Conservation (phyloP, 2,797 vertebrate genomes). For the Labeo calbasu region DNA sequence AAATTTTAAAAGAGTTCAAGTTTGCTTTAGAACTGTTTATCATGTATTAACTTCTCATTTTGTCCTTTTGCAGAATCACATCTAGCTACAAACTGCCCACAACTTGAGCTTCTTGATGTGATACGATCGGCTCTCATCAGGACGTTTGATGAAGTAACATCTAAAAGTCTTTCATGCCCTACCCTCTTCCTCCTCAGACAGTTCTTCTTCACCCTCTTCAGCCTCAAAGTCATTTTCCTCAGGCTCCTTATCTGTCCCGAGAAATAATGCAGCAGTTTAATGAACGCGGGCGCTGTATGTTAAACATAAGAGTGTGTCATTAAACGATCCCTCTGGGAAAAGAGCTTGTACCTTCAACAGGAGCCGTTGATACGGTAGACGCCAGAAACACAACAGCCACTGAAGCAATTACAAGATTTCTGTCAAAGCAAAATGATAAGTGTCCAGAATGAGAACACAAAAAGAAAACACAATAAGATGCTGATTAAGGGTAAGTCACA, state of each 20-base stretch:
- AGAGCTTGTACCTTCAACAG: constrained; percentile 75
- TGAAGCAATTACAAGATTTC: constrained; percentile 74
- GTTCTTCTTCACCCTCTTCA: constrained; percentile 76
- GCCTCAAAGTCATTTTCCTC: constrained; percentile 73
- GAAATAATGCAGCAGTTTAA: neutral
- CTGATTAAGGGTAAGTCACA: neutral
- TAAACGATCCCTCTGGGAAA: constrained; percentile 27
- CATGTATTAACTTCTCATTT: neutral
- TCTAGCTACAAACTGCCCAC: neutral
- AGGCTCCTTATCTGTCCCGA: constrained; percentile 75
- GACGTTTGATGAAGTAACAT: neutral
- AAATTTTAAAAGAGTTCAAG: constrained; percentile 1
- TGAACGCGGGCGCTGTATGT: neutral
- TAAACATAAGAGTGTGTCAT: constrained; percentile 26
- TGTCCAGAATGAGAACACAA: neutral
- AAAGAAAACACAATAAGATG: neutral
- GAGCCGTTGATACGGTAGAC: constrained; percentile 68
- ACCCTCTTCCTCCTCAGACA: constrained; percentile 83
- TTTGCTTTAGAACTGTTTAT: neutral
- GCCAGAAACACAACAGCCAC: constrained; percentile 68
- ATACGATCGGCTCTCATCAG: neutral
- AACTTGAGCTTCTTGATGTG: neutral
- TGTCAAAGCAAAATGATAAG: constrained; percentile 57
- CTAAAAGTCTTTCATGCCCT: constrained; percentile 57
- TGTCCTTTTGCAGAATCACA: neutral